Base-by-base conservation (phyloP, 2,888 invertebrate genomes). In the Latrodectus hesperus region DNA sequence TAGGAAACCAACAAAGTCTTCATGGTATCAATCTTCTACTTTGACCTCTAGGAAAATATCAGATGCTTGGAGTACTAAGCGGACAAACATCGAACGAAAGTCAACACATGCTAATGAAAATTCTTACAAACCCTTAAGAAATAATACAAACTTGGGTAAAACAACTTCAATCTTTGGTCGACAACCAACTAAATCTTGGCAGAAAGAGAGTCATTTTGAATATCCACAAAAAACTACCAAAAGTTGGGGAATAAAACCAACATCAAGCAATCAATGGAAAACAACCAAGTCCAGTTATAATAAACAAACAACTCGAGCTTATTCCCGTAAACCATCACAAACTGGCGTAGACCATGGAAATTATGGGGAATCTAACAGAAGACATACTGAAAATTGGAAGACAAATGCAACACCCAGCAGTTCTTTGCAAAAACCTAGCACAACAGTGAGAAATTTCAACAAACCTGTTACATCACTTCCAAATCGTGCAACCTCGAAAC, bases 151-250 rank as follows among this genome's bases (percentile, higher is more conserved):
- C 4, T n/a, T 4, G 16, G 9, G 11, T 8, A 82, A 82, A 75
- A 49, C 70, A 55, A 75, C 82, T 22, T 12, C 67, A 14, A 8
- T 26, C 55, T 22, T 60, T 11, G 17, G 49, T 16, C 14, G 16
- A 14, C 38, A 38, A 9, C 22, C 82, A 14, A 55, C 81, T 26
- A 73, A 72, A 52, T 65, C 81, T 74, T 67, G 73, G 73, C n/a
- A 26, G 8, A 52, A 16, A 26, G 26, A 67, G 9, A 8, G 12
- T 14, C 9, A 38, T 38, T 38, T 38, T 38, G 38, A 38, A 38
- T 6, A 53, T 26, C 16, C 68, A 5, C 49, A 22, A 2, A 79
- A 60, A 60, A 60, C 16, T 6, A 71, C 60, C 1, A 70, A n/a
- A 17, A 5, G 16, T 4, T 60, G 60, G 60, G 51, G 60, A 49